Evolutionary conservation across 2,113 vertebrate species (phyloP), one percentile per base, ranked within the genome.

Genomic region (Echinops telfairi): DNA sequence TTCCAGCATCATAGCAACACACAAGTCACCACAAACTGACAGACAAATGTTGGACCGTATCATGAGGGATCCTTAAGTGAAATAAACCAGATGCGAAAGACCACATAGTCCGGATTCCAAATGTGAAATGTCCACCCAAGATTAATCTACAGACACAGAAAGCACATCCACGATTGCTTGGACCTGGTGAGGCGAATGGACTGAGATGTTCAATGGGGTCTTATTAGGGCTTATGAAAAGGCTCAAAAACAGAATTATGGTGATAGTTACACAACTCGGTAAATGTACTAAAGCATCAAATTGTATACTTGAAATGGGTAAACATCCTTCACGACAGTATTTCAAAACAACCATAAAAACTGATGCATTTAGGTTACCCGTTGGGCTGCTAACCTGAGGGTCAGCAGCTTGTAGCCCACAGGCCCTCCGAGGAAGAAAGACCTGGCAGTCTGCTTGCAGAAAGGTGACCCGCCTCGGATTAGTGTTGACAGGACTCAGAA

Each of bases 221-320:
- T 83, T 83, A 84, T 27, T 53, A 38, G 38, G 23, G 12, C 9
- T 84, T 66, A 77, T 83, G 29, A 84, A 75, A 90, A 76, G 76
- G 57, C 43, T 66, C 64, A 38, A 40, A 87, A 83, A 75, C 57
- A 3, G 22, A 88, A 73, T 90, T 29, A 84, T 57, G 19, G 17
- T 73, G 33, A 71, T 77, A 77, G 15, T 77, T 80, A 57, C 3
- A 36, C 36, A 64, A 70, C 23, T 62, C 20, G 31, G 78, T 71
- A 88, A 91, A 78, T 87, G 77, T 83, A 82, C 31, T 77, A 70
- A 60, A 88, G 89, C 73, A 40, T 25, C 40, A 47, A 92, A 38
- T 62, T 73, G 14, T 81, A 31, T 15, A 68, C 29, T 82, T 87
- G 58, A 47, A 68, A 83, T 83, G 23, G 29, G 33, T 57, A 25